Evolutionary conservation across 64 coral and sea anemone species (phyloP).

Genomic region (Actinia equina): DNA sequence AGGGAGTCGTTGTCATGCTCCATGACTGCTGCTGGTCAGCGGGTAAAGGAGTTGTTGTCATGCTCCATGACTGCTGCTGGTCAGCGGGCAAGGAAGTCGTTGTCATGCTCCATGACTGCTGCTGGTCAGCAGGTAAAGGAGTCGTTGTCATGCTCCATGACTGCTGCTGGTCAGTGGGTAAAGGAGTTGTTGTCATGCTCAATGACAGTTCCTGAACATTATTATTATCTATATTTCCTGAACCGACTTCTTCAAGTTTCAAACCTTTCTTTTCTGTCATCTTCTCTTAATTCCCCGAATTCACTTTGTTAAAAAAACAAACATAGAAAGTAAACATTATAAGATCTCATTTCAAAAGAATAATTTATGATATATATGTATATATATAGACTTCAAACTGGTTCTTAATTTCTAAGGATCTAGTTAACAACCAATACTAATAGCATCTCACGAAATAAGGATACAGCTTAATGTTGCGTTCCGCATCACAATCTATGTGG

Average conservation of each 20-base stretch:
- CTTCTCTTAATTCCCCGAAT: not conserved
- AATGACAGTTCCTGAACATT: not conserved
- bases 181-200: not conserved
- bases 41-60: not conserved
- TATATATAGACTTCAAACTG: no score
- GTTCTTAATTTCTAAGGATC: no score
- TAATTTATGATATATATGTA: no score
- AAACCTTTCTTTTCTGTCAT: not conserved
- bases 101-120: constrained; percentile 1
- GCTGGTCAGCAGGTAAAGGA: not conserved
- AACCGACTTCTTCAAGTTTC: not conserved
- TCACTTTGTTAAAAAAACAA: not conserved
- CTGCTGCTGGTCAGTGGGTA: constrained; percentile 13
- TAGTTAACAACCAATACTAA: no score
- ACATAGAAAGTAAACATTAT: not conserved
- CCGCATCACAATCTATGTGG: no score
- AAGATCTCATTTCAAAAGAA: not conserved
- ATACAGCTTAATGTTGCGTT: no score
- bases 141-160: not conserved
- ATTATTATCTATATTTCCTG: not conserved
- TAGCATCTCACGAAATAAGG: no score
- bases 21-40: not conserved
- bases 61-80: not conserved
- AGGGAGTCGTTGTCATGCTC: not conserved
- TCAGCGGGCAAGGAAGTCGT: not conserved